A percentile compares a stretch with the other conserved stretches of the same genome.
These are phyloP conservation scores for Epinephelus awoara DNA, from an alignment of 2,797 vertebrate genomes.

Conservation along the genomic window DNA sequence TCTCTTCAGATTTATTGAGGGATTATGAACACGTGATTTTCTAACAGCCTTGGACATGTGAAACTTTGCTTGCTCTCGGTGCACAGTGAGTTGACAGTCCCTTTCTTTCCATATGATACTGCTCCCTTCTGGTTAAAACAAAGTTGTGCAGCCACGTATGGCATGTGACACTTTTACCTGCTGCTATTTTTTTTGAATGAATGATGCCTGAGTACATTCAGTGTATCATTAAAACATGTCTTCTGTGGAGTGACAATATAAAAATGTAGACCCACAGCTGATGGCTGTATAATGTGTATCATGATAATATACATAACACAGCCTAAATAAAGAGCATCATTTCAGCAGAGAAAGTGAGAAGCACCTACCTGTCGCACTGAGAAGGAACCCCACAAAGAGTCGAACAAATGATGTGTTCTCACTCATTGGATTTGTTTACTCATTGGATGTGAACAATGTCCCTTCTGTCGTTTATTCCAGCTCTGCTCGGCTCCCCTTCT, in stretches of 20 bases:
- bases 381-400: conserved; percentile 69
- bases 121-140: conserved; percentile 42
- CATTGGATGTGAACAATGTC: conserved; percentile 46
- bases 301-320: too few relatives aligned
- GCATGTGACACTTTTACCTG: neutral
- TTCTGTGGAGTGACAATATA: too few relatives aligned
- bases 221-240: too few relatives aligned
- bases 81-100: too few relatives aligned
- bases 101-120: neutral
- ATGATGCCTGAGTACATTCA: too few relatives aligned
- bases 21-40: neutral
- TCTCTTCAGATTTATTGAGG: neutral
- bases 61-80: neutral
- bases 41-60: neutral
- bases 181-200: neutral
- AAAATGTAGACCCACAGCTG: too few relatives aligned
- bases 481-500: conserved; percentile 40
- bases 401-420: conserved; percentile 36
- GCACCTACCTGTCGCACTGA: conserved; percentile 73
- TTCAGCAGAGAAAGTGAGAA: neutral
- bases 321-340: neutral
- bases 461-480: conserved; percentile 43
- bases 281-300: too few relatives aligned
- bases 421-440: conserved; percentile 66
- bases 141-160: conserved; percentile 6